Evolutionary conservation across 2,797 vertebrate species (phyloP).

Genomic region (Microctenopoma stevenorrisi): DNA sequence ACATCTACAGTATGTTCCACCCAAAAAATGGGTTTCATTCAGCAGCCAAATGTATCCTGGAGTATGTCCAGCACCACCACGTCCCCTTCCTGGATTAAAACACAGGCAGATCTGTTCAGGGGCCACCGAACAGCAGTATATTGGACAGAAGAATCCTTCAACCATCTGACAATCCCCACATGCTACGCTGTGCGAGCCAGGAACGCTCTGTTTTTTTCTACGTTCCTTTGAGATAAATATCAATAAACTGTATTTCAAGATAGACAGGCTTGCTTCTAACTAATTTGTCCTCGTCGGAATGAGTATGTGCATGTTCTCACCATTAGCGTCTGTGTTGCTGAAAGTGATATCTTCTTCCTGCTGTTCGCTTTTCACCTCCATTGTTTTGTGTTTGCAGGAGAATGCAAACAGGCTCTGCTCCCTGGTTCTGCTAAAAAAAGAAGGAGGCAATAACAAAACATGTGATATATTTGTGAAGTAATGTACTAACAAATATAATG

Average conservation of each 20-base stretch:
- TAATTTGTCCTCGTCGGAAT: background rate
- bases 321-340: conserved; percentile 95
- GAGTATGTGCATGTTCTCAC: conserved; percentile 72
- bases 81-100: conserved; percentile 74
- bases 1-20: conserved; percentile 38
- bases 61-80: conserved; percentile 55
- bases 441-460: background rate
- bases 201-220: conserved; percentile 12
- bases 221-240: conserved; percentile 30
- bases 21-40: conserved; percentile 42
- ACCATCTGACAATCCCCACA: conserved; percentile 78
- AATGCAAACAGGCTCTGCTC: conserved; percentile 77
- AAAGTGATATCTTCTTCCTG: conserved; percentile 92
- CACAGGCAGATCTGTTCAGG: conserved; percentile 61
- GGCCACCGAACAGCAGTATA: conserved; percentile 71
- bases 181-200: conserved; percentile 56
- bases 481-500: background rate
- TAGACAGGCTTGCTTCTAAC: background rate
- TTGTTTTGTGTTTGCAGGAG: conserved; percentile 81
- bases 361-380: conserved; percentile 96
- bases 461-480: background rate
- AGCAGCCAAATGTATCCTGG: conserved; percentile 63
- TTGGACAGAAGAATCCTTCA: conserved; percentile 67
- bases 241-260: conserved; percentile 2
- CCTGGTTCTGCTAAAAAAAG: conserved; percentile 49